Percentiles rank a stretch among this genome's conserved stretches.
Evolutionary conservation across 2,113 vertebrate genomes (phyloP).

Genomic region (Gnathonemus echidnorhynchus): DNA sequence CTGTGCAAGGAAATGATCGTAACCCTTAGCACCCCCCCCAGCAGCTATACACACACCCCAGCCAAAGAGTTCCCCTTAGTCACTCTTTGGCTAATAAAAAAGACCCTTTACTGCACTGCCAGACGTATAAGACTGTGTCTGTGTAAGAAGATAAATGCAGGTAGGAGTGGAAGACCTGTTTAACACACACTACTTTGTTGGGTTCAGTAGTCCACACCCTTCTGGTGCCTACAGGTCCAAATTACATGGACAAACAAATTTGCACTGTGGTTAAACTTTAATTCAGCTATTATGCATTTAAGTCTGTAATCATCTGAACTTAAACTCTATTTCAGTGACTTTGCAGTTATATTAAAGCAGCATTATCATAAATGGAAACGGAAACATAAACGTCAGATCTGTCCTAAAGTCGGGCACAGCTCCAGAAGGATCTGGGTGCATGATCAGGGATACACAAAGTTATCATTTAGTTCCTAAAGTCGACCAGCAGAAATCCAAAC

Average conservation of each 20-base stretch:
- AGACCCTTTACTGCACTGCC: constrained; percentile 1
- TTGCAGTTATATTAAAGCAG: neutral
- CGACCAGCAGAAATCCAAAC: neutral
- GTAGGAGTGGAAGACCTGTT: neutral
- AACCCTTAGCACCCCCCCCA: neutral
- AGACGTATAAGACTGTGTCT: neutral
- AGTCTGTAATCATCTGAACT: neutral
- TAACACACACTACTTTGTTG: constrained; percentile 13
- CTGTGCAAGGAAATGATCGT: neutral
- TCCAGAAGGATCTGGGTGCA: neutral
- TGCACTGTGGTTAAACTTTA: neutral
- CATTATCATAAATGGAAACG: neutral
- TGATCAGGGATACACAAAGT: neutral
- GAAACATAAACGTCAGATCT: neutral
- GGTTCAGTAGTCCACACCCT: neutral
- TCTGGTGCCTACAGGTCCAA: neutral
- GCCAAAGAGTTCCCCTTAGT: neutral
- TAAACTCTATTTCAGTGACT: neutral
- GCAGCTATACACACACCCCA: neutral
- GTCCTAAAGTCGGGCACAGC: neutral
- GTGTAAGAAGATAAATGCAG: neutral
- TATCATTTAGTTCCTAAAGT: neutral
- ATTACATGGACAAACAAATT: neutral
- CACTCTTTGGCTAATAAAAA: neutral
- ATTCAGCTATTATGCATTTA: neutral